These are phyloP conservation scores for Lasioglossum albipes DNA, from an alignment of 1,140 invertebrate genomes.

Conservation along the genomic window DNA sequence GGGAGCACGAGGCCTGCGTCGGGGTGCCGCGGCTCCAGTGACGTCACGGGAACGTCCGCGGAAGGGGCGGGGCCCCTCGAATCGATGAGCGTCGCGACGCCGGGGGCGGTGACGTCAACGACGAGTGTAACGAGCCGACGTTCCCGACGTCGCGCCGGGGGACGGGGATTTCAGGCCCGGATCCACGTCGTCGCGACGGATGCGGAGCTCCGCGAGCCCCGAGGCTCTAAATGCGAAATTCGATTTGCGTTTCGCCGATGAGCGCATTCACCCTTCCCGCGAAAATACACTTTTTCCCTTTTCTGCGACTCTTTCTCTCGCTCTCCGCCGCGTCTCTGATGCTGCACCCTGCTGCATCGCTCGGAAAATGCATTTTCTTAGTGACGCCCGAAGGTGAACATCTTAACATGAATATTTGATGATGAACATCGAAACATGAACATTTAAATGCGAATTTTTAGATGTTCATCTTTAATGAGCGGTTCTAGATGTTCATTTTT, in stretches of 20 bases:
- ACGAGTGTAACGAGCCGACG: constrained; percentile 53
- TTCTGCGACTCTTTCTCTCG: too few relatives aligned
- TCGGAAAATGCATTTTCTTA: too few relatives aligned
- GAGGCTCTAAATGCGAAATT: constrained; percentile 30
- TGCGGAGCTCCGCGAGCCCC: constrained; percentile 21
- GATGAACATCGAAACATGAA: too few relatives aligned
- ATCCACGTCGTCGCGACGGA: constrained; percentile 26
- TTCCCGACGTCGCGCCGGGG: constrained; percentile 66
- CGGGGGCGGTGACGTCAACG: constrained; percentile 58
- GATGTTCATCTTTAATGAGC: too few relatives aligned
- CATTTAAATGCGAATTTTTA: too few relatives aligned
- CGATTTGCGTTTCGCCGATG: constrained; percentile 28
- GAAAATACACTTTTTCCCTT: background rate
- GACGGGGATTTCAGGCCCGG: constrained; percentile 40
- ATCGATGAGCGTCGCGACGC: constrained; percentile 75
- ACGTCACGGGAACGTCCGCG: constrained; percentile 68
- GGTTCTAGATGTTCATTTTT: too few relatives aligned
- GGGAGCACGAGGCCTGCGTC: constrained; percentile 6
- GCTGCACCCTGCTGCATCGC: too few relatives aligned
- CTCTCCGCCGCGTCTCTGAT: too few relatives aligned
- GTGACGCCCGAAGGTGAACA: too few relatives aligned
- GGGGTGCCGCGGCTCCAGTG: constrained; percentile 70
- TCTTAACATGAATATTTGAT: too few relatives aligned
- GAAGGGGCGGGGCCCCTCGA: constrained; percentile 69
- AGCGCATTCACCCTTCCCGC: background rate